Evolutionary conservation across 2,888 invertebrate genomes (phyloP).

Genomic region (Nomada fabriciana): DNA sequence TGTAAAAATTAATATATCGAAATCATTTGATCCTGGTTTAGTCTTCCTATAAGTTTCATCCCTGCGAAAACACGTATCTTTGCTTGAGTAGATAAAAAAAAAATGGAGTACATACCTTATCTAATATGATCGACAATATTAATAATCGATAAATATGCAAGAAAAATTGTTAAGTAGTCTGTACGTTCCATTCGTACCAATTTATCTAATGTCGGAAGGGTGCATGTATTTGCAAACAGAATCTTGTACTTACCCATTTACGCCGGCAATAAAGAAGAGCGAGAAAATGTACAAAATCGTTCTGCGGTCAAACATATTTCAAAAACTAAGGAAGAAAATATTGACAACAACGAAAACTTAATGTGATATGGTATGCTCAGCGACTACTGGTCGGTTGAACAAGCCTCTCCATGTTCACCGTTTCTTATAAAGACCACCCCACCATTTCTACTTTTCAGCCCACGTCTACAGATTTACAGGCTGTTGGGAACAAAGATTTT

Average conservation of each 20-base stretch:
- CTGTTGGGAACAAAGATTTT: not conserved
- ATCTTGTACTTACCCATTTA: slow-evolving; percentile 44
- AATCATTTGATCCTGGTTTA: slow-evolving; percentile 76
- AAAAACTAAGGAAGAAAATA: not conserved
- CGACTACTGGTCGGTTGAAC: not conserved
- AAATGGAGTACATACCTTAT: not conserved
- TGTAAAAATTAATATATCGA: slow-evolving; percentile 92
- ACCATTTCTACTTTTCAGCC: slow-evolving; percentile 24
- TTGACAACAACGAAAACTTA: too few species aligned
- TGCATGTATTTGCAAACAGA: not conserved
- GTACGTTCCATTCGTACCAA: not conserved
- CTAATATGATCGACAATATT: not conserved
- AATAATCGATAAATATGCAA: too few species aligned
- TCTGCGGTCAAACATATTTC: slow-evolving; percentile 29
- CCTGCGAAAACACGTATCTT: not conserved
- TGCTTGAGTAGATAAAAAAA: not conserved
- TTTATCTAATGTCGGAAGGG: not conserved
- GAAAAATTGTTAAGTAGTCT: too few species aligned
- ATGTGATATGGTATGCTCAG: not conserved
- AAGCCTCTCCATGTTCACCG: not conserved
- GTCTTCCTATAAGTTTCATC: not conserved
- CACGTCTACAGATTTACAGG: not conserved
- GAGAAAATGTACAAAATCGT: slow-evolving; percentile 2
- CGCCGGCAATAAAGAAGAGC: slow-evolving; percentile 12
- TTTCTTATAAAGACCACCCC: slow-evolving; percentile 34